Evolutionary conservation across 2,113 vertebrate species (phyloP).

Genomic region (Stomatorhinus ivindoensis): DNA sequence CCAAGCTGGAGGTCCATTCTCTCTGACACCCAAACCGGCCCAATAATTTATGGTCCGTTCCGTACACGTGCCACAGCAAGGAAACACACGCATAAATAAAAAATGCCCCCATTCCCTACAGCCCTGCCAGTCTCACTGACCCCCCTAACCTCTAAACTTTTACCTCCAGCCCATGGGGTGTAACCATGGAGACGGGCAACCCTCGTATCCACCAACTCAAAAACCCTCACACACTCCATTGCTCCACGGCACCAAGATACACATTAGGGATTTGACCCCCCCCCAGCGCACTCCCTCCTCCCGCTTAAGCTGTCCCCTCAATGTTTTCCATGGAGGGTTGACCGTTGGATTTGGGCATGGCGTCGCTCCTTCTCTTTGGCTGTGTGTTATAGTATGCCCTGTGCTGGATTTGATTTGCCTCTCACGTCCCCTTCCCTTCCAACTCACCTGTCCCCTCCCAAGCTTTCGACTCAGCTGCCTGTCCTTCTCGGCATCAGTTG

Average conservation of each 20-base stretch:
- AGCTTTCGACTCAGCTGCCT: slow-evolving; percentile 23
- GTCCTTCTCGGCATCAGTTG: slow-evolving; percentile 7
- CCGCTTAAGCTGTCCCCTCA: neutral
- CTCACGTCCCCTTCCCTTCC: slow-evolving; percentile 5
- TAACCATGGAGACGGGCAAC: slow-evolving; percentile 91
- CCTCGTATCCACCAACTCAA: slow-evolving; percentile 47
- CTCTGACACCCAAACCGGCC: slow-evolving; percentile 15
- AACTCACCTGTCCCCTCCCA: neutral
- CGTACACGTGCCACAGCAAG: neutral
- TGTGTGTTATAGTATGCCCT: slow-evolving; percentile 48
- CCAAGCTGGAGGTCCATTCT: neutral
- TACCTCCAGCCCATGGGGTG: slow-evolving; percentile 70
- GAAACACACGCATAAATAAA: slow-evolving; percentile 8
- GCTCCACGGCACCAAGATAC: neutral
- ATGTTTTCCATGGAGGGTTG: slow-evolving; percentile 56
- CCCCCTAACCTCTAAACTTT: slow-evolving; percentile 52
- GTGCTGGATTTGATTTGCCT: slow-evolving; percentile 30
- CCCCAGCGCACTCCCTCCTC: slow-evolving; percentile 20
- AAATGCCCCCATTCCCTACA: slow-evolving; percentile 53
- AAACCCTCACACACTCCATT: neutral
- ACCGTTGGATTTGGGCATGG: slow-evolving; percentile 53
- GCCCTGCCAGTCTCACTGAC: slow-evolving; percentile 58
- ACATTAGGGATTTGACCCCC: slow-evolving; percentile 18
- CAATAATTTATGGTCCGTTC: neutral
- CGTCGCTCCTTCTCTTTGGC: slow-evolving; percentile 47